Base-by-base conservation (phyloP, 2,113 vertebrate genomes). In the Clarias macrocephalus region DNA sequence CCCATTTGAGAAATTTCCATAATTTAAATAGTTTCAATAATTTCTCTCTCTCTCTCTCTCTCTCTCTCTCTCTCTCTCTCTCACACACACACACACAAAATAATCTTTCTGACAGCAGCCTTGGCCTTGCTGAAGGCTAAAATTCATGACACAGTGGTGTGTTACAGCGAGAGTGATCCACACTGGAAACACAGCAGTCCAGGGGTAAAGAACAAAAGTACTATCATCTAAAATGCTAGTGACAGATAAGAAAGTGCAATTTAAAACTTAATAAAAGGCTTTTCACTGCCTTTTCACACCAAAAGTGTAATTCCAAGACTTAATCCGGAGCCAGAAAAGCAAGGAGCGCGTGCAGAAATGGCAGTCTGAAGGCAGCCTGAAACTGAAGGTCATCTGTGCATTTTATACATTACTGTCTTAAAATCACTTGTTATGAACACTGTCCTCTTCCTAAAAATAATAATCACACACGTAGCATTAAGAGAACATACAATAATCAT, bases 1-100 rank as follows among this genome's bases (percentile, higher is more conserved):
- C 85, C 28, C 33, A 33, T 54, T 60, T 89, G 72, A n/a, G n/a
- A n/a, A n/a, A 82, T 65, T 87, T 60, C 76, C 57, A 87, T 84
- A 82, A 85, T 89, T 83, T 89, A 37, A 37, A 37, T 3, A 37
- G 37, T 42, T 42, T 42, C 3, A 48, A 48, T 8, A 48, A 48
- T 48, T 48, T 48, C 6, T 48, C 5, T 48, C 48, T 48, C 48
- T 48, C 48, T 48, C 48, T 48, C 48, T 83, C 33, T 33, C 33
- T 33, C 33, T 33, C 33, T 48, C 48, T 48, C 48, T 48, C 48
- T 48, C 48, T 48, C 48, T 83, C 33, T 33, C 33, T 33, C 33
- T 33, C 59, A 60, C 18, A 62, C 59, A 81, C 60, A 83, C 59
- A 54, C 54, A 19, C 2, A n/a, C n/a, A 77, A 65, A 77, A 63